Conservation (phyloP, 2,888 invertebrate species). For the Spicauda simplicius region DNA sequence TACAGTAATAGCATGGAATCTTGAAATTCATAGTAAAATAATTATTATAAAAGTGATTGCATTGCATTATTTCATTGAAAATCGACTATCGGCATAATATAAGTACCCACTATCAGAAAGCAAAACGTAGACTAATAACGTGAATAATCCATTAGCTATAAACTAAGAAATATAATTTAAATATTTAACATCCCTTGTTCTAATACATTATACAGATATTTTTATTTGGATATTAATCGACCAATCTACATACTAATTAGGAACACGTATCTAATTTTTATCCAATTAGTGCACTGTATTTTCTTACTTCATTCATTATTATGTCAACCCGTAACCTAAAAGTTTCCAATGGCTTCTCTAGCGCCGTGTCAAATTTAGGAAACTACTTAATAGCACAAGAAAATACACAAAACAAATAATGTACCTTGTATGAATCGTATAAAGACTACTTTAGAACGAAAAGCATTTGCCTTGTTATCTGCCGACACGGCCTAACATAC, state of each 20-base stretch:
- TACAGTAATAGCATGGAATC: no score
- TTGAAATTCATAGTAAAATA: no score
- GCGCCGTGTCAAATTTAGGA: constrained; percentile 72
- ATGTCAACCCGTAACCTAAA: constrained; percentile 51
- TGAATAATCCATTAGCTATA: no score
- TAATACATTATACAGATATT: background rate
- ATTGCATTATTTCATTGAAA: no score
- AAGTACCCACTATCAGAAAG: no score
- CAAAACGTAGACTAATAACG: no score
- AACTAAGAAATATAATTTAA: background rate
- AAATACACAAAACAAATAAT: constrained; percentile 42
- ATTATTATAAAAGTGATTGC: no score
- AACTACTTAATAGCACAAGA: constrained; percentile 67
- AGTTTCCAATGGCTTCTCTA: constrained; percentile 62
- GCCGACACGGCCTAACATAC: constrained; percentile 67
- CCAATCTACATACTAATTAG: constrained; percentile 3
- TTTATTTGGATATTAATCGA: constrained; percentile 1
- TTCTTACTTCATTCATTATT: constrained; percentile 44
- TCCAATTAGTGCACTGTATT: constrained; percentile 30
- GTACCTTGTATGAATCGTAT: constrained; percentile 41
- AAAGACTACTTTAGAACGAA: constrained; percentile 54
- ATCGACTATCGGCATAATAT: no score
- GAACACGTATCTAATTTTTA: background rate
- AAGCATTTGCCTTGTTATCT: constrained; percentile 62
- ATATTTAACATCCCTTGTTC: background rate